These are phyloP conservation scores for Sesamia inferens DNA, from an alignment of 2,888 invertebrate genomes.

Conservation along the genomic window DNA sequence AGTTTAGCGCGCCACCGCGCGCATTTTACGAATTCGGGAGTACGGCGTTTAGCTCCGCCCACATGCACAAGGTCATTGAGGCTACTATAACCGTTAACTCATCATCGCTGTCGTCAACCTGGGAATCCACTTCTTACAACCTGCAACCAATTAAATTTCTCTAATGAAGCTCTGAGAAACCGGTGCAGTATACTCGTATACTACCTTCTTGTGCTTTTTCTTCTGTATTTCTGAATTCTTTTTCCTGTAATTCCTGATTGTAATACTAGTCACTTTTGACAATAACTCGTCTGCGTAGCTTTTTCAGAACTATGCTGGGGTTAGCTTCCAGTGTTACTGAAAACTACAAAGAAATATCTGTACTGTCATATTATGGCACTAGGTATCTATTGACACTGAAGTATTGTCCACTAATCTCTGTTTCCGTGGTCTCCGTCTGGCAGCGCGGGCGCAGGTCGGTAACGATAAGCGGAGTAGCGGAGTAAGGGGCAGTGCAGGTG, in stretches of 20 bases:
- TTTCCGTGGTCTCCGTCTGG: background rate
- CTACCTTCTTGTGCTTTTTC: background rate
- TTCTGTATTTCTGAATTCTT: too few species aligned
- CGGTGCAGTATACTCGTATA: too few species aligned
- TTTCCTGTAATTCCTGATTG: background rate
- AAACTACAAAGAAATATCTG: background rate
- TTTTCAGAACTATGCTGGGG: background rate
- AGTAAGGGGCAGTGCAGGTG: constrained; percentile 22
- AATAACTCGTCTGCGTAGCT: background rate
- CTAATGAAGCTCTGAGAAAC: background rate
- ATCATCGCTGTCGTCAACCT: background rate
- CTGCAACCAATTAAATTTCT: background rate
- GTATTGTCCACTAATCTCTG: background rate
- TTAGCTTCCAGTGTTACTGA: background rate
- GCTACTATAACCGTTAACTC: too few species aligned
- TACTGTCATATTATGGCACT: background rate
- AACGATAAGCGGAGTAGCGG: too few species aligned
- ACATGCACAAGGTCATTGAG: too few species aligned
- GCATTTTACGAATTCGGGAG: too few species aligned
- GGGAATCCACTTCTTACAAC: background rate
- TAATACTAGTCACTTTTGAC: background rate
- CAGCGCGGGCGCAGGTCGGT: constrained; percentile 7
- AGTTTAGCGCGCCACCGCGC: too few species aligned
- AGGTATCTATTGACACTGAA: background rate
- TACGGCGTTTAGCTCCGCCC: too few species aligned